phyloP scores from a whole-genome alignment of 2,888 invertebrate species.

The Phengaris arion region DNA sequence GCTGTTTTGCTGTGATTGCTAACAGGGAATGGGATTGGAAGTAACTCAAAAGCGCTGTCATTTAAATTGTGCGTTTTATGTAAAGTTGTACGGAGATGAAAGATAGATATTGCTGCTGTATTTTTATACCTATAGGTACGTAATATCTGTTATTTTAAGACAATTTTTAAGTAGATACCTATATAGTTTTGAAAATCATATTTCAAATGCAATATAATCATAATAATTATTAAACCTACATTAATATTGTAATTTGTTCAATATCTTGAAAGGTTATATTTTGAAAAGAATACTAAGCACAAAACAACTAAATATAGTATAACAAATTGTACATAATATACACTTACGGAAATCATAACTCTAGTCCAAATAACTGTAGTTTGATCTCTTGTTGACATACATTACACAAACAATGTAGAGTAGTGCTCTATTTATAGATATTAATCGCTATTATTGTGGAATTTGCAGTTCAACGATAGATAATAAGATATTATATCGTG shows the following conservation, averaged over 20 bases:
- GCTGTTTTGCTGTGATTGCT: constrained; percentile 48
- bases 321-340: neutral
- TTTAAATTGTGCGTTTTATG: constrained; percentile 14
- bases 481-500: neutral
- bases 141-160: too few relatives aligned
- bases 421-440: neutral
- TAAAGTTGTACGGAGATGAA: neutral
- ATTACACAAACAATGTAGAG: neutral
- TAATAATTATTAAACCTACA: too few relatives aligned
- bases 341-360: too few relatives aligned
- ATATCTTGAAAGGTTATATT: too few relatives aligned
- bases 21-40: constrained; percentile 36
- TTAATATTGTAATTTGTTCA: too few relatives aligned
- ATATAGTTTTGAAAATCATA: too few relatives aligned
- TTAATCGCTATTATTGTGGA: neutral
- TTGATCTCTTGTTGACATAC: neutral
- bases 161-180: too few relatives aligned
- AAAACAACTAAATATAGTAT: too few relatives aligned
- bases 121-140: neutral
- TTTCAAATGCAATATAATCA: too few relatives aligned
- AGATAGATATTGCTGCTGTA: neutral
- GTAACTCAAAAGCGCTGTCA: constrained; percentile 29
- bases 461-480: constrained; percentile 5
- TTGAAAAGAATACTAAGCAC: too few relatives aligned
- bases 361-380: neutral